Evolutionary conservation across 2,797 vertebrate genomes (phyloP).

Genomic region (Takifugu rubripes): DNA sequence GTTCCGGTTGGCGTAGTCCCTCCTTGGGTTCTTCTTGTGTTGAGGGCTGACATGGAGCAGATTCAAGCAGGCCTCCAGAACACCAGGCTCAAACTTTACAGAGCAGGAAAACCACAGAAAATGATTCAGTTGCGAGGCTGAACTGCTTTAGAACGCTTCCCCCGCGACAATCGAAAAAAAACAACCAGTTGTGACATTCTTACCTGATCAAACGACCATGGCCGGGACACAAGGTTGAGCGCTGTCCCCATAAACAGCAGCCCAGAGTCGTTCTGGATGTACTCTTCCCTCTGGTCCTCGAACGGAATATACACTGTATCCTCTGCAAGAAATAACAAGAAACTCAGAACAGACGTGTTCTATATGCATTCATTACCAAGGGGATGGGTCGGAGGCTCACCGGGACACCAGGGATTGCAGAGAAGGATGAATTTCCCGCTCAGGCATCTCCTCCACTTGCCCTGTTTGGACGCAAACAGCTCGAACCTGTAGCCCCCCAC

Average conservation of each 20-base stretch:
- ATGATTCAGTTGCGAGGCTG: too few species aligned
- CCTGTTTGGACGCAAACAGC: slow-evolving; percentile 30
- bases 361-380: not conserved
- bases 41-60: slow-evolving; percentile 86
- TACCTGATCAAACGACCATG: slow-evolving; percentile 80
- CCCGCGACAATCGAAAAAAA: too few species aligned
- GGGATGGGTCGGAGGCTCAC: slow-evolving; percentile 45
- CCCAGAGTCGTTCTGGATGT: slow-evolving; percentile 67
- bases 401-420: slow-evolving; percentile 75
- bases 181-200: not conserved
- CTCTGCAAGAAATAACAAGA: slow-evolving; percentile 45
- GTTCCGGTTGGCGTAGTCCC: slow-evolving; percentile 78
- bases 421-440: slow-evolving; percentile 60
- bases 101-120: not conserved
- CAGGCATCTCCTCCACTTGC: not conserved
- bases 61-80: slow-evolving; percentile 82
- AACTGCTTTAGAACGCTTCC: too few species aligned
- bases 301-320: slow-evolving; percentile 68
- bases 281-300: slow-evolving; percentile 75
- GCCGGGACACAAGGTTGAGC: slow-evolving; percentile 50
- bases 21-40: slow-evolving; percentile 61
- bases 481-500: slow-evolving; percentile 68
- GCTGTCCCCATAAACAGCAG: slow-evolving; percentile 72
- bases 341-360: not conserved
- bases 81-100: slow-evolving; percentile 82